Percentiles rank a stretch among this genome's conserved stretches.
These are phyloP conservation scores for Agriotes lineatus DNA, from an alignment of 2,888 invertebrate species.

Conservation along the genomic window DNA sequence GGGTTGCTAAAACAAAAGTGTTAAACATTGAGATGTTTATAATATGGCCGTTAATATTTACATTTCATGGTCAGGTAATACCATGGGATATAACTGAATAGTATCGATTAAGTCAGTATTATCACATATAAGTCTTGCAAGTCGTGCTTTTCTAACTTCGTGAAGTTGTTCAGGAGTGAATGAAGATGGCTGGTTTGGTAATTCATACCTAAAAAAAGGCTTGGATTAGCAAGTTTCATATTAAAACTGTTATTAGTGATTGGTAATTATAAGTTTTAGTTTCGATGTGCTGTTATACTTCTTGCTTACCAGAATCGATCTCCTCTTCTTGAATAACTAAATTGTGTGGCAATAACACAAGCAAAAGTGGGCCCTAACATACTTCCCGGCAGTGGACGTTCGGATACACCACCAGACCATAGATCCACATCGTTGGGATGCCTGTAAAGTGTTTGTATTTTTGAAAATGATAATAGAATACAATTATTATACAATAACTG, in stretches of 20 bases:
- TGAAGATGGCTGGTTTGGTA: conserved; percentile 91
- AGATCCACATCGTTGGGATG: conserved; percentile 93
- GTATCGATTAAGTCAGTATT: conserved; percentile 94
- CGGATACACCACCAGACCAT: conserved; percentile 95
- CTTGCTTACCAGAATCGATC: conserved; percentile 90
- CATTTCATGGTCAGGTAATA: conserved; percentile 93
- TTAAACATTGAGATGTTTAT: too few relatives aligned
- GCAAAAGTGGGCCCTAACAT: conserved; percentile 96
- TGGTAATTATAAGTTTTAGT: too few relatives aligned
- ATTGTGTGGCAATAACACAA: conserved; percentile 93
- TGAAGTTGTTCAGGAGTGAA: conserved; percentile 89
- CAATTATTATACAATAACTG: too few relatives aligned
- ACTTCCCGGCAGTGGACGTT: conserved; percentile 88
- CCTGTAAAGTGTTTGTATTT: conserved; percentile 68
- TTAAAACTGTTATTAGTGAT: too few relatives aligned
- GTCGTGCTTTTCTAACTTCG: conserved; percentile 84
- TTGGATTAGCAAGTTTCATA: too few relatives aligned
- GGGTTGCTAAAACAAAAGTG: conserved; percentile 82
- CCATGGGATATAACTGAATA: conserved; percentile 92
- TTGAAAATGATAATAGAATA: too few relatives aligned
- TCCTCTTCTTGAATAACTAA: conserved; percentile 88
- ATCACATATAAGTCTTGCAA: conserved; percentile 89
- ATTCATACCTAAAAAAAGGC: conserved; percentile 82
- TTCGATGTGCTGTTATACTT: too few relatives aligned
- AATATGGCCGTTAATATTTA: conserved; percentile 74